Evolutionary conservation across 2,888 invertebrate genomes (phyloP).

Genomic region (Volucella inflata): DNA sequence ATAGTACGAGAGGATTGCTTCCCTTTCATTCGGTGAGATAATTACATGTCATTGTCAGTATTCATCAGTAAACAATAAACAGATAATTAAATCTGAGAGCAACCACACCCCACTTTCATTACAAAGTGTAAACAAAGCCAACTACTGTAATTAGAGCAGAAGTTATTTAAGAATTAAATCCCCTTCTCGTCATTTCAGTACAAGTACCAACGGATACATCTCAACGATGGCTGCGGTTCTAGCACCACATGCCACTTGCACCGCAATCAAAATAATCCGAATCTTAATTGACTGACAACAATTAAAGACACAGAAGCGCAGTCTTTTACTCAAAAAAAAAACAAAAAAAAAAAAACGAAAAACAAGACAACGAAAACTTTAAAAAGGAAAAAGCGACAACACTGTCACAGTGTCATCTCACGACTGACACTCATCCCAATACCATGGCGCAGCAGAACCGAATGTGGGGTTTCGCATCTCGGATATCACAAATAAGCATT

Average conservation of each 20-base stretch:
- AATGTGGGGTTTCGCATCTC: slow-evolving; percentile 32
- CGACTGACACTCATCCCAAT: slow-evolving; percentile 1
- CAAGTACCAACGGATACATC: too few species aligned
- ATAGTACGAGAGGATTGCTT: too few species aligned
- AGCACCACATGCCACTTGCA: not conserved
- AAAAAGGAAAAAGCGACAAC: too few species aligned
- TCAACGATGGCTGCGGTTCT: too few species aligned
- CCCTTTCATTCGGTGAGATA: too few species aligned
- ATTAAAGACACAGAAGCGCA: slow-evolving; percentile 50
- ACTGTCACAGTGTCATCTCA: slow-evolving; percentile 27
- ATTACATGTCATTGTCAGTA: slow-evolving; percentile 31
- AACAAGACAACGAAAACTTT: not conserved
- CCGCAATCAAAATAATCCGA: slow-evolving; percentile 51
- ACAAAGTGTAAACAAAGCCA: slow-evolving; percentile 40
- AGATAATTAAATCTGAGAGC: slow-evolving; percentile 51
- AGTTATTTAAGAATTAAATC: slow-evolving; percentile 12
- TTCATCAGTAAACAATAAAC: slow-evolving; percentile 37
- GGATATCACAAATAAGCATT: slow-evolving; percentile 61
- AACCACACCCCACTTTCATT: slow-evolving; percentile 7
- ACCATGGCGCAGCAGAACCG: slow-evolving; percentile 12
- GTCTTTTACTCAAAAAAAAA: slow-evolving; percentile 40
- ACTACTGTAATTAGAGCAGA: slow-evolving; percentile 26
- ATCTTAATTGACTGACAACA: slow-evolving; percentile 66
- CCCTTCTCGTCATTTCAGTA: too few species aligned
- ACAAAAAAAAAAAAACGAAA: slow-evolving; percentile 22